A percentile compares a stretch with the other conserved stretches of the same genome.
These are phyloP conservation scores for Melanogrammus aeglefinus DNA, from an alignment of 2,797 vertebrate genomes.

Conservation along the genomic window DNA sequence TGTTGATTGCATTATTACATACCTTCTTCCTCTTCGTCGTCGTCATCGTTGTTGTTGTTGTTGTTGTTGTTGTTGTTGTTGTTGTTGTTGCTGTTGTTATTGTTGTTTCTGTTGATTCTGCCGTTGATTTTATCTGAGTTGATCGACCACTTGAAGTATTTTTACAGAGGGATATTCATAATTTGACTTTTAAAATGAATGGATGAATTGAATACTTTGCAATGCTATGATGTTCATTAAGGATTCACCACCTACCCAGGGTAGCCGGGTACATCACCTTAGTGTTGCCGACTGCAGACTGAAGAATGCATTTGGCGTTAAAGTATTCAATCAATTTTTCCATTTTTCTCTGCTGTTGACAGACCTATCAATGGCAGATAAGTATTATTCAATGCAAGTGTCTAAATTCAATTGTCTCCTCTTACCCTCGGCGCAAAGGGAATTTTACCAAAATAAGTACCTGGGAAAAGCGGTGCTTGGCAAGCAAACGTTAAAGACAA, in stretches of 20 bases:
- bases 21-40: neutral
- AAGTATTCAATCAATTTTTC: slow-evolving; percentile 34
- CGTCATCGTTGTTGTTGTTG: slow-evolving; percentile 25
- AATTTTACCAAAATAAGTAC: neutral
- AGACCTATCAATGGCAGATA: slow-evolving; percentile 31
- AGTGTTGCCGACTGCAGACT: neutral
- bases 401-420: neutral
- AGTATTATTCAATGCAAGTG: neutral
- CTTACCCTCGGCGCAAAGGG: too few relatives aligned
- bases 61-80: slow-evolving; percentile 28
- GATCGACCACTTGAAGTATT: slow-evolving; percentile 13
- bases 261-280: slow-evolving; percentile 22
- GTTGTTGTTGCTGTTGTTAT: slow-evolving; percentile 17
- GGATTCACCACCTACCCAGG: slow-evolving; percentile 36
- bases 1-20: neutral
- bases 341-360: slow-evolving; percentile 43
- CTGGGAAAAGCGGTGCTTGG: neutral
- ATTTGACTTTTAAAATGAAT: neutral
- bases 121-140: slow-evolving; percentile 14
- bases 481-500: neutral
- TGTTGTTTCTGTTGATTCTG: slow-evolving; percentile 17
- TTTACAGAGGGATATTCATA: neutral
- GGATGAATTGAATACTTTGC: neutral
- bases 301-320: slow-evolving; percentile 41
- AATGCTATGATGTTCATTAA: neutral